A percentile compares a stretch with the other conserved stretches of the same genome.
Conservation (phyloP, 2,113 vertebrate species). For the Aegypius monachus region DNA sequence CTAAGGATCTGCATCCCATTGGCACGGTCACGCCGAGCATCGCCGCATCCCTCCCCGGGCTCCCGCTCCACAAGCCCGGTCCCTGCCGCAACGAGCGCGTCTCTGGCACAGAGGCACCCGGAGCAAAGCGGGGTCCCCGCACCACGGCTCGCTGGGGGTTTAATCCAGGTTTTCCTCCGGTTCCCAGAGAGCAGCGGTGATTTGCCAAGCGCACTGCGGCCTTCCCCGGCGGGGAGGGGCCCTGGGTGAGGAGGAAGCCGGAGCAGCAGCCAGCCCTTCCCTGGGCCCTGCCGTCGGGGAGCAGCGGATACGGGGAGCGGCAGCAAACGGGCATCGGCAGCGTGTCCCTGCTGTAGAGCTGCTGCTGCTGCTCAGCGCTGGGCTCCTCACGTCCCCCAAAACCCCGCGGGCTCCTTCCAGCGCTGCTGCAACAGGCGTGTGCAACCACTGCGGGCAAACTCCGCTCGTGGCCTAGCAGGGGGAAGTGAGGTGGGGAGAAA, state of each 20-base stretch:
- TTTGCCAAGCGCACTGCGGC: not conserved
- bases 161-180: not conserved
- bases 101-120: not conserved
- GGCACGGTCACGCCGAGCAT: rapidly evolving
- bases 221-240: not conserved
- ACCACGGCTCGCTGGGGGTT: rapidly evolving
- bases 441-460: not conserved
- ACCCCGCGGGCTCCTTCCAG: not conserved
- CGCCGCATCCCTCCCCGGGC: rapidly evolving
- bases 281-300: not conserved
- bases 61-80: not conserved
- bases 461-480: not conserved
- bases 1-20: not conserved
- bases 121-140: not conserved
- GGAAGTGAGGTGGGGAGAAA: too few species aligned
- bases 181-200: not conserved
- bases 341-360: not conserved
- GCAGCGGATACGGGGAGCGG: not conserved
- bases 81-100: not conserved
- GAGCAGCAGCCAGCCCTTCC: not conserved
- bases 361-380: not conserved
- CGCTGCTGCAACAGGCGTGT: not conserved
- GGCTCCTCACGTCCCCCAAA: not conserved
- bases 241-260: not conserved
- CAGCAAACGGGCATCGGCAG: not conserved